These are phyloP conservation scores for Hipposideros larvatus DNA, from an alignment of 2,797 vertebrate genomes.

Conservation along the genomic window DNA sequence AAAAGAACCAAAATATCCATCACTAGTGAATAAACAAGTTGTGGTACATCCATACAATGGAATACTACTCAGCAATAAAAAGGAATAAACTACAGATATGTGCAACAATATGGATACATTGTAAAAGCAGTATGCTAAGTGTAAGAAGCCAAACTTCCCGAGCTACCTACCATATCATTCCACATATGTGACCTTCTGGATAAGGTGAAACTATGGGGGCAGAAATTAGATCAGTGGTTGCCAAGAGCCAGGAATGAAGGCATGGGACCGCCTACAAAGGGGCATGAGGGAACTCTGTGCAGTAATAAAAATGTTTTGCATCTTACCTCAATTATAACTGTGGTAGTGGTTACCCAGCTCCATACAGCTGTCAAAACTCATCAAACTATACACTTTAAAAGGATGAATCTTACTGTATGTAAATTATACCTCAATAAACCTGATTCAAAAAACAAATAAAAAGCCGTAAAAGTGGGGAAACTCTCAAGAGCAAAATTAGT, in stretches of 20 bases:
- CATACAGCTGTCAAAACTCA: not conserved
- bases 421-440: slow-evolving; percentile 16
- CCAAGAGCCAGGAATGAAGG: not conserved
- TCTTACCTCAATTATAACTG: not conserved
- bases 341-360: not conserved
- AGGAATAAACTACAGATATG: not conserved
- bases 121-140: not conserved
- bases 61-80: slow-evolving; percentile 24
- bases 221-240: slow-evolving; percentile 11
- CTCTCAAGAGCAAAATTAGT: slow-evolving; percentile 45
- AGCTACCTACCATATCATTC: not conserved
- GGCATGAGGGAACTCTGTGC: not conserved
- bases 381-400: not conserved
- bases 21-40: slow-evolving; percentile 30
- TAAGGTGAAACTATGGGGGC: slow-evolving; percentile 21
- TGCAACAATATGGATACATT: not conserved
- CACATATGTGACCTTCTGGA: not conserved
- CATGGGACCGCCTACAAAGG: not conserved
- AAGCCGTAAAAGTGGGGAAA: not conserved
- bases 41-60: not conserved
- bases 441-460: slow-evolving; percentile 16
- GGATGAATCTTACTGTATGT: not conserved
- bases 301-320: not conserved
- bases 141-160: not conserved
- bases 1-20: slow-evolving; percentile 25